phyloP scores from a whole-genome alignment of 1,140 invertebrate species.

The Parasteatoda tepidariorum region DNA sequence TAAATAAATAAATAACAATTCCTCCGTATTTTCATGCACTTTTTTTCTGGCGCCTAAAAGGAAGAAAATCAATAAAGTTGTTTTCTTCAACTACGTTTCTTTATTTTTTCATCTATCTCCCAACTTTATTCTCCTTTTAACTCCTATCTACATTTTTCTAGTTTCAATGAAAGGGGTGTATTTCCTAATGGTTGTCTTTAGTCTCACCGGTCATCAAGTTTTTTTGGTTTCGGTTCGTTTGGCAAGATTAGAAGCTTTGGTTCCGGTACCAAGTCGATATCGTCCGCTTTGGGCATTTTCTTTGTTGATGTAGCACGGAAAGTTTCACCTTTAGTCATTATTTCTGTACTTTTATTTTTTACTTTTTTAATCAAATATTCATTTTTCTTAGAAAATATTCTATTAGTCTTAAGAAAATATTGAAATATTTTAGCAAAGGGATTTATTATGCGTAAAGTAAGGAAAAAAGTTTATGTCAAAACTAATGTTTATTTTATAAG shows the following conservation, averaged over 20 bases:
- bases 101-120: not conserved
- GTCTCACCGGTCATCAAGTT: slow-evolving; percentile 43
- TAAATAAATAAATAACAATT: not conserved
- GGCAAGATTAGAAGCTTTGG: slow-evolving; percentile 25
- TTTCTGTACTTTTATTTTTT: not conserved
- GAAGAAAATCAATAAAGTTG: not conserved
- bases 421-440: too few species aligned
- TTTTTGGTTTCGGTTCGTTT: slow-evolving; percentile 39
- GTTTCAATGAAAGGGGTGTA: not conserved
- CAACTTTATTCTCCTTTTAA: not conserved
- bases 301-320: not conserved
- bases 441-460: too few species aligned
- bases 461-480: too few species aligned
- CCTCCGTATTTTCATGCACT: not conserved
- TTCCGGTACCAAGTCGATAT: slow-evolving; percentile 35
- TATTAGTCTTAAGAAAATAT: too few species aligned
- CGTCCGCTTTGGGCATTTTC: slow-evolving; percentile 11
- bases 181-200: slow-evolving; percentile 45
- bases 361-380: too few species aligned
- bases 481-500: too few species aligned
- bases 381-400: too few species aligned
- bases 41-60: not conserved
- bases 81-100: not conserved
- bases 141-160: not conserved
- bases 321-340: not conserved